A percentile compares a stretch with the other conserved stretches of the same genome.
phyloP scores from a whole-genome alignment of 2,113 vertebrate species.

The Micronycteris hirsuta region DNA sequence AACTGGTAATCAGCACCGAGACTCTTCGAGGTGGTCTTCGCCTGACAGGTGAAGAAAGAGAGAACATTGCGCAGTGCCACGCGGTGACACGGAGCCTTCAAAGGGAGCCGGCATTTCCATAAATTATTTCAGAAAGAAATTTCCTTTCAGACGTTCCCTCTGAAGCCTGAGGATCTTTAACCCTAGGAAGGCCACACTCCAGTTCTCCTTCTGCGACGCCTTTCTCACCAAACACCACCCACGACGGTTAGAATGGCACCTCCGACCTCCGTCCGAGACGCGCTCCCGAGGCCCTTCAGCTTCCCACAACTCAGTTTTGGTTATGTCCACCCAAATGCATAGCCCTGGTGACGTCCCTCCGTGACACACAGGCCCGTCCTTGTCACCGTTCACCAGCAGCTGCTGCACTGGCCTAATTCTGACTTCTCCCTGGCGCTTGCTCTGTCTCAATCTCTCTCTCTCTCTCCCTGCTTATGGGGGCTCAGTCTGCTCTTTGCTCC shows the following conservation, averaged over 20 bases:
- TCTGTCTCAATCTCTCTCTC: neutral
- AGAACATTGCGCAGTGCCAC: constrained; percentile 83
- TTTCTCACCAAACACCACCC: constrained; percentile 56
- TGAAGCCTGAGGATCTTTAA: constrained; percentile 85
- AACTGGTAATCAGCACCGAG: constrained; percentile 89
- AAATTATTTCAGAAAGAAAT: constrained; percentile 87
- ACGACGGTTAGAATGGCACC: accelerated
- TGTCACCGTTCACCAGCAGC: neutral
- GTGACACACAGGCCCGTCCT: accelerated
- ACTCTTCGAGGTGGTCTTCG: constrained; percentile 88
- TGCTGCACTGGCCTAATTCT: accelerated
- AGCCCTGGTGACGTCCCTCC: accelerated
- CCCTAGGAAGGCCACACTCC: constrained; percentile 82
- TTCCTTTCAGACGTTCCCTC: constrained; percentile 85
- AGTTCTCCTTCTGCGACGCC: constrained; percentile 25
- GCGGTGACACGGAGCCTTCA: constrained; percentile 87
- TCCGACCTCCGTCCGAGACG: accelerated
- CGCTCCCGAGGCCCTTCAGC: accelerated
- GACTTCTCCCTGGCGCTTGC: too few relatives aligned
- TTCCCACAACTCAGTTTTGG: accelerated
- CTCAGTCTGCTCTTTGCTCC: neutral
- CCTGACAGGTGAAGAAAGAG: constrained; percentile 89
- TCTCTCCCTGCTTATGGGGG: neutral
- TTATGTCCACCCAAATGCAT: accelerated
- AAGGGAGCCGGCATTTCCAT: constrained; percentile 87